Base-by-base conservation (phyloP, 2,113 vertebrate species). In the Rattus rattus region DNA sequence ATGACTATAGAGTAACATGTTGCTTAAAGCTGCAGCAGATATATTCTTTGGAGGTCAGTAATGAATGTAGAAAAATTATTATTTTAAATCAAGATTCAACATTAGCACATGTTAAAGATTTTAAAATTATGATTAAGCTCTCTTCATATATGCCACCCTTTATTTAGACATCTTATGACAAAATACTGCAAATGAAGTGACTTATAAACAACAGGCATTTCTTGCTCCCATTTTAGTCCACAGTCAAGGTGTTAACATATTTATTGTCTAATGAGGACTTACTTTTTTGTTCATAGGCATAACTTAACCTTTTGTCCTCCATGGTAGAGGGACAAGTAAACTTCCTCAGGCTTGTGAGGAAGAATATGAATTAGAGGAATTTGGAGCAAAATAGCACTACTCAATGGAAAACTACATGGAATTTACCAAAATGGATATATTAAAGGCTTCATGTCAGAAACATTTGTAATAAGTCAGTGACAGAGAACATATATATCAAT, bases 21-120 rank as follows among this genome's bases (percentile, higher is more conserved):
- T 95, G 92, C 92, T 97, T 97, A 92, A 96, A 92, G 63, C 43
- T 91, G 47, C 56, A 76, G 33, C 63, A 92, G 63, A 95, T 96
- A 79, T 93, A 85, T 10, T 88, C 76, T 90, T 94, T 93, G 22
- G 65, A 90, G 65, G 59, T 59, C 94, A 96, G 91, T 96, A 92
- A 96, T 95, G 93, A 95, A 81, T 16, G 13, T 87, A 10, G 39
- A 88, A 33, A 90, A 92, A 94, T 88, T 89, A 79, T 47, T 83
- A 95, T 92, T 97, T 91, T 86, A 97, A 96, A 87, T 61, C 47
- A 83, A 16, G 12, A 36, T 33, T 92, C 76, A 19, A 22, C 54
- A 80, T 87, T 85, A 85, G 19, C n/a, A 77, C 73, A 83, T 93
- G 93, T 96, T 94, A 94, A 80, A 26, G 26, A 52, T 94, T 94